Evolutionary conservation across 2,113 vertebrate species (phyloP).

Genomic region (Bostrychus sinensis): DNA sequence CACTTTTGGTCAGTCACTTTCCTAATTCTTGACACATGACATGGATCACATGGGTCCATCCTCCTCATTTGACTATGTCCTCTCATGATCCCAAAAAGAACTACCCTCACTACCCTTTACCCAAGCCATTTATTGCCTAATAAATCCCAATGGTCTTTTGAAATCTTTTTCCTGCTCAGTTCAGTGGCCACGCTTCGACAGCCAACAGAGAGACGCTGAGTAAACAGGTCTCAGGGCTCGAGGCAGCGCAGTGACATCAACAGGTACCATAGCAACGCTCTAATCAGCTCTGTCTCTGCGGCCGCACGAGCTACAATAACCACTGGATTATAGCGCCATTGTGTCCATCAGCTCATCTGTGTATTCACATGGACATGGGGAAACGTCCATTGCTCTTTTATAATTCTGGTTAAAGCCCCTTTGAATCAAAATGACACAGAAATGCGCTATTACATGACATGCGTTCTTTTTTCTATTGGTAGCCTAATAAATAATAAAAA

Average conservation of each 20-base stretch:
- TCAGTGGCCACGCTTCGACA: constrained; percentile 19
- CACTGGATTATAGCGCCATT: constrained; percentile 17
- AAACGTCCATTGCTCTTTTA: not conserved
- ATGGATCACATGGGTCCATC: constrained; percentile 47
- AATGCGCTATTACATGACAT: too few species aligned
- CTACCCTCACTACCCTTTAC: not conserved
- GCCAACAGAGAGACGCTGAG: constrained; percentile 20
- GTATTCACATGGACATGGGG: not conserved
- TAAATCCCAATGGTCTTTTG: not conserved
- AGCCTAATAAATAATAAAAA: too few species aligned
- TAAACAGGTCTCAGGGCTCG: constrained; percentile 49
- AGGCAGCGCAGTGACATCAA: constrained; percentile 69
- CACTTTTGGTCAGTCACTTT: constrained; percentile 18
- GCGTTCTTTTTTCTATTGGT: too few species aligned
- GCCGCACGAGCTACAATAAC: constrained; percentile 12
- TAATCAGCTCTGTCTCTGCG: constrained; percentile 61
- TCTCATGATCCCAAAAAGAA: not conserved
- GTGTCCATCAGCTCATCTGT: constrained; percentile 6
- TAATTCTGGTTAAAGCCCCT: not conserved
- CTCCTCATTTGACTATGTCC: not conserved
- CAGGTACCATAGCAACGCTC: constrained; percentile 79
- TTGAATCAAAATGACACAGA: too few species aligned
- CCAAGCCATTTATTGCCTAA: constrained; percentile 14
- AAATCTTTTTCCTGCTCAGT: not conserved
- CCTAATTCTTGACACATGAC: constrained; percentile 49